Percentiles rank a stretch among this genome's conserved stretches.
Evolutionary conservation across 2,797 vertebrate species (phyloP).

Genomic region (Todus mexicanus): DNA sequence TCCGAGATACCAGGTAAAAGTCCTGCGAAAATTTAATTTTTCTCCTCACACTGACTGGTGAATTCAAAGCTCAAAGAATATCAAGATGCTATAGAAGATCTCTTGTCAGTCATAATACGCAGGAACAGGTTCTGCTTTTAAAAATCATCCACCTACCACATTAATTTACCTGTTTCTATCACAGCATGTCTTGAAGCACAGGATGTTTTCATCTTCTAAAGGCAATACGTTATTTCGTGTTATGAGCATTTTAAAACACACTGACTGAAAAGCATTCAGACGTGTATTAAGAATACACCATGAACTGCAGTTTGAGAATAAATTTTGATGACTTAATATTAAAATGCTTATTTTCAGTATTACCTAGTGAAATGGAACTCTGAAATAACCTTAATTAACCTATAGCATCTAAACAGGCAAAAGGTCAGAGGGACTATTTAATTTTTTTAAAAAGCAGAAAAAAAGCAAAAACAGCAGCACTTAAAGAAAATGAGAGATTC

Average conservation of each 20-base stretch:
- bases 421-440: not conserved
- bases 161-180: not conserved
- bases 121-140: not conserved
- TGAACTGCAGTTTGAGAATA: not conserved
- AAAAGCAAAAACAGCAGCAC: not conserved
- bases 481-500: not conserved
- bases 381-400: slow-evolving; percentile 13
- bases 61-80: not conserved
- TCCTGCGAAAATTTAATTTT: not conserved
- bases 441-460: not conserved
- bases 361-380: not conserved
- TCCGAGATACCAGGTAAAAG: not conserved
- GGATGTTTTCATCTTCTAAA: not conserved
- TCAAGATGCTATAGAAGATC: not conserved
- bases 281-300: not conserved
- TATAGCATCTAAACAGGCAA: not conserved
- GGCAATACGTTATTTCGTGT: not conserved
- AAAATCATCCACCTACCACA: not conserved
- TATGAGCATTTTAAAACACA: not conserved
- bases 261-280: not conserved
- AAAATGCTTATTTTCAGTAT: not conserved
- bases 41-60: not conserved
- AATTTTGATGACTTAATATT: not conserved
- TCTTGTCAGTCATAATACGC: not conserved
- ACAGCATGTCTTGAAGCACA: not conserved